Percentiles rank a stretch among this genome's conserved stretches.
Conservation (phyloP, 2,113 vertebrate species). For the Martes martes region DNA sequence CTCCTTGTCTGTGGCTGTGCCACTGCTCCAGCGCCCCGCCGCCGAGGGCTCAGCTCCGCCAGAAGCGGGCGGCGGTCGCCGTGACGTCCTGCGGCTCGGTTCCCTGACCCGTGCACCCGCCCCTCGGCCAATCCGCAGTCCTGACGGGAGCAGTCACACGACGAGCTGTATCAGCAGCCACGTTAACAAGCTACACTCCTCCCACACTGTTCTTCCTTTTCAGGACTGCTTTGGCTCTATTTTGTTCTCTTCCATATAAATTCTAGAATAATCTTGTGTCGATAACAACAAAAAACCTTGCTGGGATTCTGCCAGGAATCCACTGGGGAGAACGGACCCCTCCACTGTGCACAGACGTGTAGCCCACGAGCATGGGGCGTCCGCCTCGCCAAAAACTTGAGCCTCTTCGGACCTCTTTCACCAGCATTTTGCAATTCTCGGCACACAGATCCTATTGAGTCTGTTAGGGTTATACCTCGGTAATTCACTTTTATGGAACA, state of each 20-base stretch:
- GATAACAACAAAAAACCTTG: neutral
- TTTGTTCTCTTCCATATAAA: neutral
- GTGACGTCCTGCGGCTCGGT: neutral
- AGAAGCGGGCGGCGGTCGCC: rapidly evolving
- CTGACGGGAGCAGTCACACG: rapidly evolving
- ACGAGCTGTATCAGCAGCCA: rapidly evolving
- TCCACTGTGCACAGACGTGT: rapidly evolving
- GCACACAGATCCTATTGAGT: neutral
- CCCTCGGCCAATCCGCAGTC: neutral
- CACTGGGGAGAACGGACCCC: neutral
- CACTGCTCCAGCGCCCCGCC: neutral
- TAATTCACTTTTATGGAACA: neutral
- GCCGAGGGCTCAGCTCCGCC: neutral
- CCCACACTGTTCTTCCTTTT: neutral
- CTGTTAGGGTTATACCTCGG: neutral
- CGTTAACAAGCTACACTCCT: neutral
- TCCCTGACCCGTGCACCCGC: neutral
- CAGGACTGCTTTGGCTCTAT: neutral
- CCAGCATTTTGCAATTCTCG: neutral
- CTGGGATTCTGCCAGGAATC: neutral
- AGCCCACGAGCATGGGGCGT: neutral
- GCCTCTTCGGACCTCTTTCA: no score
- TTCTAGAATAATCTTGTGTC: neutral
- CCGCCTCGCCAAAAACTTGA: neutral
- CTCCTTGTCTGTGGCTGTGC: neutral